Base-by-base conservation (phyloP, 2,888 invertebrate genomes). In the Pyrrhia umbra region DNA sequence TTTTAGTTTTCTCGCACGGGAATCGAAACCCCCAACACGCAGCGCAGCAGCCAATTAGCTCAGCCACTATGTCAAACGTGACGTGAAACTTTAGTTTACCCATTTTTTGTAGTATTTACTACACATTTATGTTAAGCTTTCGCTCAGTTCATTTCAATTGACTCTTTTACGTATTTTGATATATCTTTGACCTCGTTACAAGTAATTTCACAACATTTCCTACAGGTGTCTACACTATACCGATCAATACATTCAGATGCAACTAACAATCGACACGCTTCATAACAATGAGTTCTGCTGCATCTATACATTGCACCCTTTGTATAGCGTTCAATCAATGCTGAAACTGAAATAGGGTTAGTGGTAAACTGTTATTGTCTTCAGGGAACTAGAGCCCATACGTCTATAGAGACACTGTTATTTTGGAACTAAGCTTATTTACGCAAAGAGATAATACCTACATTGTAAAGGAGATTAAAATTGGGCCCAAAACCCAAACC, bases 221-320 rank as follows among this genome's bases (percentile, higher is more conserved):
- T 30, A 34, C 30, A 25, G 39, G 25, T 51, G 18, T 23, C 34
- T 37, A 37, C 15, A 25, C 25, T 40, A 21, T 37, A 34, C 50
- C 61, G 61, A 72, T 72, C 67, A 58, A 72, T 72, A 67, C 54
- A 16, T 23, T 15, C 55, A 60, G 55, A 55, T 67, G 73, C 71
- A 67, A 39, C 51, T 52, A 46, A 68, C 68, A 64, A 73, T 74
- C 50, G 34, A 42, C 37, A 57, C 46, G 43, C 40, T 37, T 58
- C 55, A 43, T 54, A 57, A 74, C 64, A 74, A 73, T 63, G 60
- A 57, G 64, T 42, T 40, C 16, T 39, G 25, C 13, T 42, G 37
- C 15, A 49, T 61, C 39, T 47, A 66, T 15, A 47, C 43, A 47
- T 30, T 45, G 46, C 30, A 25, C 18, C 52, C 39, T 50, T 60